These are phyloP conservation scores for Coturnix japonica DNA, from an alignment of 2,113 vertebrate genomes.

Conservation along the genomic window DNA sequence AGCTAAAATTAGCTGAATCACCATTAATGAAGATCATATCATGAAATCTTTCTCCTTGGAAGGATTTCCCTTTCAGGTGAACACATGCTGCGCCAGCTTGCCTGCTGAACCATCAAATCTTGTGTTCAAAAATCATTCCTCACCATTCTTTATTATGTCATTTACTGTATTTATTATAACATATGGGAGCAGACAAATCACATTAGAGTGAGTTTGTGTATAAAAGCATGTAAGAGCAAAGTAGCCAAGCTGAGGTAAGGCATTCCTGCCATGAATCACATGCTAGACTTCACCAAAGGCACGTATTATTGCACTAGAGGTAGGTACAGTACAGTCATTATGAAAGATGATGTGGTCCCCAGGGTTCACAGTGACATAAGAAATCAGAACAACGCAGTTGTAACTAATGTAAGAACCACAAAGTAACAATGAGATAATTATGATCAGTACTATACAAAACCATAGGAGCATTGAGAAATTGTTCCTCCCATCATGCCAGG, in stretches of 20 bases:
- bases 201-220: background rate
- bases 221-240: background rate
- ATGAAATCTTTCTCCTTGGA: background rate
- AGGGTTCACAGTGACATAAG: background rate
- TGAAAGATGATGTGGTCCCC: background rate
- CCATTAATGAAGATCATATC: background rate
- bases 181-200: background rate
- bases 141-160: background rate
- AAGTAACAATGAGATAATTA: background rate
- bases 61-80: background rate
- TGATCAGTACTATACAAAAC: background rate
- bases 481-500: background rate
- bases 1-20: background rate
- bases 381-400: background rate
- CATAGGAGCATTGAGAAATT: background rate
- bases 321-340: background rate
- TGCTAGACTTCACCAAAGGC: background rate
- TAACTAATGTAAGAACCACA: background rate
- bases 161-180: background rate
- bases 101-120: background rate
- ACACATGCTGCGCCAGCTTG: background rate
- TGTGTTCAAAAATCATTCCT: background rate
- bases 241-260: background rate
- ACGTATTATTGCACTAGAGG: background rate
- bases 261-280: background rate